Conservation (phyloP, 2,888 invertebrate genomes). For the Pseudeuparius sepicola region DNA sequence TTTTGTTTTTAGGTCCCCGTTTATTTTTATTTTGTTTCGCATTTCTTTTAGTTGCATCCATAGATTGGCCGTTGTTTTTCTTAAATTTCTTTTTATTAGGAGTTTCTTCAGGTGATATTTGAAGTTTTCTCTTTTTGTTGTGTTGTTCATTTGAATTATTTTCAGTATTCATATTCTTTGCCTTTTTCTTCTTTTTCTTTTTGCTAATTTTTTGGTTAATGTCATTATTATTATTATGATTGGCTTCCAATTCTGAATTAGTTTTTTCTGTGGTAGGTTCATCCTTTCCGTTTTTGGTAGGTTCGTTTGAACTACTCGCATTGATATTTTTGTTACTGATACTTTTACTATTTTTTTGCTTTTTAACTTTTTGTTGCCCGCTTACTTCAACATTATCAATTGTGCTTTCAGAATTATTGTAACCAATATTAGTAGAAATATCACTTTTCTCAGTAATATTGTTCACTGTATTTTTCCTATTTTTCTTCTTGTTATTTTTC, state of each 20-base stretch:
- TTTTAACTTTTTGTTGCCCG: constrained; percentile 21
- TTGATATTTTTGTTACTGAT: constrained; percentile 11
- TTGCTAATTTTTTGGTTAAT: constrained; percentile 26
- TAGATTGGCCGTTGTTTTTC: constrained; percentile 2
- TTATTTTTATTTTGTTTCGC: constrained; percentile 31
- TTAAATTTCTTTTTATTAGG: constrained; percentile 1
- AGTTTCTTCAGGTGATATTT: not conserved
- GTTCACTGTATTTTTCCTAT: constrained; percentile 22
- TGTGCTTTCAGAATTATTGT: constrained; percentile 8
- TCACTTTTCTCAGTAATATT: constrained; percentile 19
- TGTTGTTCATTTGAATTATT: constrained; percentile 17
- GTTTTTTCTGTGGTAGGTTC: not conserved
- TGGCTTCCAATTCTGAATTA: too few relatives aligned
- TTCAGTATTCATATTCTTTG: constrained; percentile 8
- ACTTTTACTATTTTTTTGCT: constrained; percentile 19
- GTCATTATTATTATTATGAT: constrained; percentile 20
- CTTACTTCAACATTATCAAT: constrained; percentile 5
- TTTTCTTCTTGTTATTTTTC: constrained; percentile 16
- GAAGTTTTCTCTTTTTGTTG: constrained; percentile 10
- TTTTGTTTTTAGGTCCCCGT: constrained; percentile 24
- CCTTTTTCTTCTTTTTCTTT: constrained; percentile 17
- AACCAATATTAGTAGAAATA: constrained; percentile 15
- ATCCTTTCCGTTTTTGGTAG: not conserved
- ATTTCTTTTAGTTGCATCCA: constrained; percentile 13
- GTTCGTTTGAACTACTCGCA: constrained; percentile 1